Percentiles rank a stretch among this genome's conserved stretches.
These are phyloP conservation scores for Chelon labrosus DNA, from an alignment of 2,797 vertebrate genomes.

Conservation along the genomic window DNA sequence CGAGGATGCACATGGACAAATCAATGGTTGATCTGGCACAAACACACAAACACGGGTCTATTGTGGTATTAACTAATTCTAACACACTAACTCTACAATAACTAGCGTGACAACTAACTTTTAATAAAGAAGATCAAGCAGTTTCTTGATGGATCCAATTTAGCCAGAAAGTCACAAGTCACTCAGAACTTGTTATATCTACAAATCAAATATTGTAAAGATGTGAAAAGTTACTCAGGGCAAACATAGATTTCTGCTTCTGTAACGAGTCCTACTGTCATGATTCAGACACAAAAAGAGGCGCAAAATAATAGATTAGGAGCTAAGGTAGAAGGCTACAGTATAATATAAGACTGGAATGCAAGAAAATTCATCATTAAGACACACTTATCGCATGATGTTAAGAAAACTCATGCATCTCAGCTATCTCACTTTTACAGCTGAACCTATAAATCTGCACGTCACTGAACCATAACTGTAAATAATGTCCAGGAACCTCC, in stretches of 20 bases:
- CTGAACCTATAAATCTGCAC: constrained; percentile 7
- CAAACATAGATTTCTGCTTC: constrained; percentile 27
- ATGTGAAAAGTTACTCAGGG: constrained; percentile 23
- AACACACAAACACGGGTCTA: neutral
- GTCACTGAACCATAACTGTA: neutral
- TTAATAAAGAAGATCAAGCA: constrained; percentile 8
- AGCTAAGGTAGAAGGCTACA: neutral
- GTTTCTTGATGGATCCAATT: neutral
- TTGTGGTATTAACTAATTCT: neutral
- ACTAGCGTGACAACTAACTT: constrained; percentile 1
- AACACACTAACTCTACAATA: neutral
- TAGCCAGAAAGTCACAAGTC: constrained; percentile 4
- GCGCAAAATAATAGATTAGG: neutral
- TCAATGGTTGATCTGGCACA: constrained; percentile 2
- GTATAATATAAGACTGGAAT: neutral
- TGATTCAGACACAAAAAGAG: neutral
- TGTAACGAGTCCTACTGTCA: constrained; percentile 5
- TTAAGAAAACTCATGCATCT: neutral
- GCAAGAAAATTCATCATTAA: neutral
- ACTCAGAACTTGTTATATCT: constrained; percentile 24
- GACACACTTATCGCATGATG: too few relatives aligned
- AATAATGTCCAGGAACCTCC: neutral
- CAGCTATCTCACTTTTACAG: neutral
- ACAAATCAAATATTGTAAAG: constrained; percentile 14
- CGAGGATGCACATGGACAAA: neutral